Evolutionary conservation across 2,113 vertebrate species (phyloP), one percentile per base, ranked within the genome.

Genomic region (Sander lucioperca): DNA sequence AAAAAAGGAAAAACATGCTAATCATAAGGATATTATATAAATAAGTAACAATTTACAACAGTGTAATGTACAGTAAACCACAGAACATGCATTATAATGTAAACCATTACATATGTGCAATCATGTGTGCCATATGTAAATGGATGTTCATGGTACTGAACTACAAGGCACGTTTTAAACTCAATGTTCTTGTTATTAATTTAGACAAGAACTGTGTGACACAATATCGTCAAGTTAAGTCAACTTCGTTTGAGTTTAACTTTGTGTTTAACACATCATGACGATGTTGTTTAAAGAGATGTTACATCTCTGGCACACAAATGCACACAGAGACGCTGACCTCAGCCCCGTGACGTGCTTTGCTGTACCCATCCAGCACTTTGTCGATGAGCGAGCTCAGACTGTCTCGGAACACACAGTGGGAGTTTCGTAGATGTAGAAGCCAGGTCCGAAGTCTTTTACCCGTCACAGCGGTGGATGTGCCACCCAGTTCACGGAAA

Each of bases 291-390:
- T 30, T 47, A 19, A 53, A 27, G 68, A 23, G 7, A 23, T 50
- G 9, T 58, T 45, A 45, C 47, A 45, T 50, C 50, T 36, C 45
- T 8, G 6, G 6, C 11, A 56, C 16, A 36, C 61, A 78, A 23
- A 51, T 13, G 8, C 11, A 74, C 45, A 53, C 53, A 72, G 5
- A 53, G 13, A n/a, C 16, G 43, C 86, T 82, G 83, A 98, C 97
- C 96, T 97, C 96, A 0, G 97, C 97, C 23, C 97, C 97, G 0
- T 98, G 96, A 16, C 97, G 97, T 1, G 98, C 98, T 3, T 90
- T 96, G 67, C 97, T 96, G 11, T 99, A 99, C 1, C 98, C 97
- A 2, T 98, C 97, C 87, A 98, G 90, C 85, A 99, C 91, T 0
- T 91, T 85, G 86, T 99, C 96, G 0, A 99, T 91, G 72, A 99